Evolutionary conservation across 1,140 invertebrate species (phyloP).

Genomic region (Mesaphorura yosii): DNA sequence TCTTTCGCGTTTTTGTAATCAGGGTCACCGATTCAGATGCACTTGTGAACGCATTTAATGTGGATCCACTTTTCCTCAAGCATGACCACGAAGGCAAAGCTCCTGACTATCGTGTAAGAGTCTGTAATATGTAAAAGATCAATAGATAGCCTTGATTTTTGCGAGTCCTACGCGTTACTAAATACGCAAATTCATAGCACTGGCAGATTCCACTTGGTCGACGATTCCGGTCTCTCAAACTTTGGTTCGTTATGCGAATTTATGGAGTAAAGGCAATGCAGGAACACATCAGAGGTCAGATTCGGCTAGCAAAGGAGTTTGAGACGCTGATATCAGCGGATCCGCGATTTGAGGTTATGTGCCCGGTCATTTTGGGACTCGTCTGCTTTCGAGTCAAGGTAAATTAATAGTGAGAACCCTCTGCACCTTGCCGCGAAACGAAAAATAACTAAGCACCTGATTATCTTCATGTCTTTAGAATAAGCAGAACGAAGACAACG

Average conservation of each 20-base stretch:
- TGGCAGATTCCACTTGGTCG: conserved; percentile 96
- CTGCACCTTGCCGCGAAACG: too few relatives aligned
- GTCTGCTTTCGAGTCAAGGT: conserved; percentile 89
- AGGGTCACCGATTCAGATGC: conserved; percentile 81
- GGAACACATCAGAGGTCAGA: conserved; percentile 69
- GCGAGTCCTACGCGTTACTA: too few relatives aligned
- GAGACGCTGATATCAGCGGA: conserved; percentile 56
- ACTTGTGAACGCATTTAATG: conserved; percentile 88
- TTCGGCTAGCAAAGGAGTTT: conserved; percentile 69
- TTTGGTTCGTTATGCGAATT: conserved; percentile 91
- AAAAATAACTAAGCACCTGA: too few relatives aligned
- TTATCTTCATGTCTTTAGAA: background rate
- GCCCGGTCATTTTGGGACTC: conserved; percentile 76
- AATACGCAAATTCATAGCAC: too few relatives aligned
- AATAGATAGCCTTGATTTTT: too few relatives aligned
- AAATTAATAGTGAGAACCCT: too few relatives aligned
- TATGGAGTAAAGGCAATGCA: conserved; percentile 82
- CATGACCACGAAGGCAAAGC: conserved; percentile 79
- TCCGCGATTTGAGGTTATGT: conserved; percentile 70
- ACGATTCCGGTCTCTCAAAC: conserved; percentile 83
- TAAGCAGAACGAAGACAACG: conserved; percentile 46
- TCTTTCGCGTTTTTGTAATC: too few relatives aligned
- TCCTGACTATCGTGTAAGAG: conserved; percentile 71
- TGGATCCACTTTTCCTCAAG: conserved; percentile 88
- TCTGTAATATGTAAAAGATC: too few relatives aligned